Base-by-base conservation (phyloP, 2,888 invertebrate genomes). In the Erebia aethiops region DNA sequence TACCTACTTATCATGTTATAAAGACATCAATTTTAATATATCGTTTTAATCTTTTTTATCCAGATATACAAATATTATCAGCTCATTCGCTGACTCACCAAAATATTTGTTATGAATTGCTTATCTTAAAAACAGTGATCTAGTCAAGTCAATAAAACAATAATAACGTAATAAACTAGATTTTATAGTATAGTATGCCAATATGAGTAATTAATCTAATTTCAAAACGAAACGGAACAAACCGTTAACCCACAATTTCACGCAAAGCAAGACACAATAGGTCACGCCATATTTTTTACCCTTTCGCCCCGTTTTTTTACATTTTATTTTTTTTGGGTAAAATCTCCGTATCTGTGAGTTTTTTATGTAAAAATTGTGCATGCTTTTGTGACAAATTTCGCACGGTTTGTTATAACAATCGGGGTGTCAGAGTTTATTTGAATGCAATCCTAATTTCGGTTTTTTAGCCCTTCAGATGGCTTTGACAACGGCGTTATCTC, bases 381-480 rank as follows among this genome's bases (percentile, higher is more conserved):
- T 43, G 64, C 77, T 79, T 80, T 89, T 90, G 87, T 89, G 77
- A 69, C 54, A 76, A 87, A 92, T 92, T 92, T 92, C 93, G 89
- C 93, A 93, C 92, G 93, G 91, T 90, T 90, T 82, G 88, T 92
- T 90, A 84, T 79, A 77, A 82, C 81, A 83, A 83, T 81, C 77
- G 78, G 80, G 81, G 79, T 88, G 89, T 87, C 87, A 86, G 77
- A 78, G 77, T 77, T 80, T 74, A 88, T 92, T 89, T 92, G 89
- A 92, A 93, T 93, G 89, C 80, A 77, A 79, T 81, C 77, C 88
- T 92, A 92, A 93, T 93, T 93, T 92, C 78, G 88, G 85, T 87
- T 88, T 85, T 70, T 77, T 86, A 87, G 88, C 88, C 91, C 88
- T 88, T 77, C 77, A 72, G 71, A 54, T 81, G 80, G 87, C 85